Percentiles rank a stretch among this genome's conserved stretches.
These are phyloP conservation scores for Muscicapa comitata DNA, from an alignment of 2,797 vertebrate species.

Conservation along the genomic window DNA sequence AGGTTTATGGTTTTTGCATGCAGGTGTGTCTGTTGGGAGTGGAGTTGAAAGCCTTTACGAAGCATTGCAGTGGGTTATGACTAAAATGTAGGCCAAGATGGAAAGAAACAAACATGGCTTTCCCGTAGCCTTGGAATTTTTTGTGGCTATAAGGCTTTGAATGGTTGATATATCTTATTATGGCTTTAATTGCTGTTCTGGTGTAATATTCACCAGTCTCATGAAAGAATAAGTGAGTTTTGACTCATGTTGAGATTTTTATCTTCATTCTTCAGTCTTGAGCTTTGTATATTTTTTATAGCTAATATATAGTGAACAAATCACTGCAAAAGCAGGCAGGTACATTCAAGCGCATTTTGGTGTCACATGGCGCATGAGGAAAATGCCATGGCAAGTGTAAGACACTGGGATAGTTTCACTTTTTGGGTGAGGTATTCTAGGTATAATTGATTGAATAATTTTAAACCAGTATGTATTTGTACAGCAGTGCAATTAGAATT, in stretches of 20 bases:
- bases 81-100: background rate
- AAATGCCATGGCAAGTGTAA: background rate
- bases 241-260: background rate
- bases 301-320: background rate
- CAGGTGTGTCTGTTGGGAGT: background rate
- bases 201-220: background rate
- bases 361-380: background rate
- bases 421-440: background rate
- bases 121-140: fast-evolving
- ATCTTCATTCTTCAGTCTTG: background rate
- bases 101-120: background rate
- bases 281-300: background rate
- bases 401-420: background rate
- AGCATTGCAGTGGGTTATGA: background rate
- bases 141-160: background rate
- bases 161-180: background rate
- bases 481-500: background rate
- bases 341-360: background rate
- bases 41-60: background rate
- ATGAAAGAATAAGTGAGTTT: background rate
- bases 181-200: background rate
- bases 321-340: background rate
- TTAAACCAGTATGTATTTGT: background rate
- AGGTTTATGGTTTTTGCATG: background rate
- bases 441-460: background rate